Evolutionary conservation across 2,888 invertebrate species (phyloP), one percentile per base, ranked within the genome.

Genomic region (Romanomermis culicivorax): DNA sequence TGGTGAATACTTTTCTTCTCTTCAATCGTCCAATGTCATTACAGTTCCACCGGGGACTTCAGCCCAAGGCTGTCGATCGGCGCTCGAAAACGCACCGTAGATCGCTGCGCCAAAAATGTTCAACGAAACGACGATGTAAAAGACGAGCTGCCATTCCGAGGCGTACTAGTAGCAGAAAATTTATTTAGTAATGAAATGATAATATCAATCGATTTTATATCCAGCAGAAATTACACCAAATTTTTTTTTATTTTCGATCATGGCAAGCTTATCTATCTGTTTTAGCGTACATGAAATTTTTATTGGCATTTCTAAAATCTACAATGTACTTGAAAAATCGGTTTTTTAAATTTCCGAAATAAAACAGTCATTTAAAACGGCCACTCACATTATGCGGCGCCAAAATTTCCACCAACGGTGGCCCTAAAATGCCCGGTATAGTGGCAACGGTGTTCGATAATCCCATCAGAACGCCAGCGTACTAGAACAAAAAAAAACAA

Each of bases 391-490:
- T 78, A 60, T 81, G 73, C 56, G 77, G 76, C 20, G 85, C 83
- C 55, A 87, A 79, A 53, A 77, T 76, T 4, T 85, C 85, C 0
- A 84, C 82, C 1, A 87, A 71, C 14, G 80, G 76, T 0, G 88
- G 89, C 66, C 85, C 84, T n/a, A 88, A 72, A 63, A 89, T 86
- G 29, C 89, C 89, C 1, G 89, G 87, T 53, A 89, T 72, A 0
- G 88, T 88, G 0, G 85, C 89, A 59, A 88, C 74, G 0, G 87
- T 87, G 71, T 89, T 89, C 11, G 85, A 83, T 11, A 88, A 74
- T 0, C 88, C 89, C 86, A 89, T 86, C 54, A 89, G 71, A 0
- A 89, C 79, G 67, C 87, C 83, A 11, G 88, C 87, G 72, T 84
- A 85, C 60, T 62, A 57, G 52, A 63, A 58, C 45, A 42, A 29